Base-by-base conservation (phyloP, 64 coral and sea anemone species). In the Actinia tenebrosa region DNA sequence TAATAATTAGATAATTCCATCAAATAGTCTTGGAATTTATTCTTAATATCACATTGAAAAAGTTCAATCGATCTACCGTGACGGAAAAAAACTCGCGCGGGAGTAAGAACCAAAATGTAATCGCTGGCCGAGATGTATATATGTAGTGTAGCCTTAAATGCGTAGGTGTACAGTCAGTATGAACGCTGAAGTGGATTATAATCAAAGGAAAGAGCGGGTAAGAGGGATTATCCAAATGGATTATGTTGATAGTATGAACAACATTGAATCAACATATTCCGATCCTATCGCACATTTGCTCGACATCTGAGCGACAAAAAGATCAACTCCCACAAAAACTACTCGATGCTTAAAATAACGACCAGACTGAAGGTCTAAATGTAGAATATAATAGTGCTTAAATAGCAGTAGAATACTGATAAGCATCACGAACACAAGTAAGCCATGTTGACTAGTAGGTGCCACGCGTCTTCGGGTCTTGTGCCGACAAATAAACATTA, bases 211-310 rank as follows among this genome's bases (percentile, higher is more conserved):
- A 30, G 69, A 75, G 69, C 27, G 13, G 27, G 69, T 75, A 75
- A 75, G 69, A 75, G 69, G 69, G 69, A 75, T 75, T 75, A 75
- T 75, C 69, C 69, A 75, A 75, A 42, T 75, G 69, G 69, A 75
- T 75, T 75, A 75, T 75, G 69, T 75, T 75, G 69, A 75, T 75
- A 75, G 11, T 75, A 75, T 75, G 42, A 75, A 75, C 69, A 75
- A 75, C 10, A 75, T 26, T 75, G 56, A 66, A 23, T 16, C 23
- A 75, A 9, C 14, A 75, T 27, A 30, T 9, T 10, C 23, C 13
- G 26, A 75, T 75, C 26, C 69, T 75, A 75, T 75, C 69, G 15
- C n/a, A 30, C 69, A 75, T 75, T 75, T 75, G 69, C 6, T 75
- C 23, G 11, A 75, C 69, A 75, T 75, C n/a, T 75, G 69, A 75